A percentile compares a stretch with the other conserved stretches of the same genome.
These are phyloP conservation scores for Gryllus bimaculatus DNA, from an alignment of 1,140 invertebrate genomes.

Conservation along the genomic window DNA sequence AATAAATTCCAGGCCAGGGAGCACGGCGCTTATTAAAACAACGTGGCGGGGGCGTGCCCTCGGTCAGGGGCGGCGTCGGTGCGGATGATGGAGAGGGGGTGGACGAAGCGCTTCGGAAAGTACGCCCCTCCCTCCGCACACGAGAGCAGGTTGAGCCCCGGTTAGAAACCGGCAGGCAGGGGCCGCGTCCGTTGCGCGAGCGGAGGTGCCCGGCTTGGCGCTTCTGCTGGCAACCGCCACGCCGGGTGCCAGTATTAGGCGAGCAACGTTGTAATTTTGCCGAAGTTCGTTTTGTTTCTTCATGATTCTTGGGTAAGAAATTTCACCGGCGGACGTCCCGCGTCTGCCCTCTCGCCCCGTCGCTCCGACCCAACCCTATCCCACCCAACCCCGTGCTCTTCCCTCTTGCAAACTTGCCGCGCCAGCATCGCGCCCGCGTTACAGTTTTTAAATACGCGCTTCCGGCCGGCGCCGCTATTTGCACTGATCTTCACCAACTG, in stretches of 20 bases:
- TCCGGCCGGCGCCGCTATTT: background rate
- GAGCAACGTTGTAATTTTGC: too few relatives aligned
- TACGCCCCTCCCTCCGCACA: too few relatives aligned
- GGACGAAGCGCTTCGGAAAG: background rate
- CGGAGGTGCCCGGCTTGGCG: too few relatives aligned
- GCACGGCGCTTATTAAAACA: background rate
- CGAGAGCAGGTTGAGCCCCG: background rate
- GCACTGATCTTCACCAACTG: background rate
- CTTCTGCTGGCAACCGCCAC: too few relatives aligned
- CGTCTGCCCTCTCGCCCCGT: too few relatives aligned
- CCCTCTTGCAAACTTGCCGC: background rate
- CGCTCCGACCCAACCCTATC: background rate
- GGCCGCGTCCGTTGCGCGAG: background rate
- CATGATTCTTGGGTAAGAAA: background rate
- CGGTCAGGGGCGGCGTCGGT: background rate
- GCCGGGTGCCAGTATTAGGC: too few relatives aligned
- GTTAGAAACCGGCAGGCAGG: background rate
- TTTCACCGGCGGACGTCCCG: background rate
- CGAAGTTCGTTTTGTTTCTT: background rate
- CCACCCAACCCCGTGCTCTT: background rate
- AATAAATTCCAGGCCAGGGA: background rate
- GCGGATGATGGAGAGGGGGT: background rate
- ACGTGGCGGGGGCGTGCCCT: background rate
- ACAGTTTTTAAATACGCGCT: background rate
- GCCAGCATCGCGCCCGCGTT: background rate